These are phyloP conservation scores for Paratilapia polleni DNA, from an alignment of 2,113 vertebrate species.

Conservation along the genomic window DNA sequence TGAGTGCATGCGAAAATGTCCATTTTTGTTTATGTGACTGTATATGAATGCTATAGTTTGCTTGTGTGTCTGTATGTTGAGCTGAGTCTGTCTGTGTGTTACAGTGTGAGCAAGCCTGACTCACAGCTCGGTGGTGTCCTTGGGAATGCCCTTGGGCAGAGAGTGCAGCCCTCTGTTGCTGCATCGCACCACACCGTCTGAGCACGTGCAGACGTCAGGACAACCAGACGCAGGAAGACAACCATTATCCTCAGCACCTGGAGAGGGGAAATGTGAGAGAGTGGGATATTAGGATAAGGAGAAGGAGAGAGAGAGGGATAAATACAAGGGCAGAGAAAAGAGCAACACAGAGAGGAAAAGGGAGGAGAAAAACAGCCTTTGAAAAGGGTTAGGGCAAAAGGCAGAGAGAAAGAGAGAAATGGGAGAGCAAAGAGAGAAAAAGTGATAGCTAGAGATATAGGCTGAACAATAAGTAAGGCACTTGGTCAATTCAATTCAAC, in stretches of 20 bases:
- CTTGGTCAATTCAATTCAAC: constrained; percentile 27
- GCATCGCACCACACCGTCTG: constrained; percentile 93
- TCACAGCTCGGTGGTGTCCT: constrained; percentile 97
- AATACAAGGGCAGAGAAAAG: constrained; percentile 16
- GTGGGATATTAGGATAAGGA: background rate
- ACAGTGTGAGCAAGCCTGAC: constrained; percentile 58
- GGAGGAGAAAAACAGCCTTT: background rate
- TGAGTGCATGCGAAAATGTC: background rate
- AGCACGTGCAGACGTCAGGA: constrained; percentile 92
- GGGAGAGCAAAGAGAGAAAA: background rate
- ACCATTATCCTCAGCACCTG: constrained; percentile 91
- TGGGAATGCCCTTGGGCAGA: constrained; percentile 94
- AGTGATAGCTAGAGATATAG: background rate
- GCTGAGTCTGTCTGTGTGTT: background rate
- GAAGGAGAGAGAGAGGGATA: background rate
- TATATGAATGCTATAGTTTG: background rate
- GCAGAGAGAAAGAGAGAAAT: background rate
- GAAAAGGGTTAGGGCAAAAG: background rate
- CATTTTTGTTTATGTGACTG: constrained; percentile 4
- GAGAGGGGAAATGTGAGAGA: background rate
- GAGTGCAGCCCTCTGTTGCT: constrained; percentile 90
- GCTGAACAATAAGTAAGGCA: constrained; percentile 12
- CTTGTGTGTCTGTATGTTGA: background rate
- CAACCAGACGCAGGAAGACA: constrained; percentile 90
- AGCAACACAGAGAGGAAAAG: background rate